These are phyloP conservation scores for Mimas tiliae DNA, from an alignment of 2,888 invertebrate genomes.

Conservation along the genomic window DNA sequence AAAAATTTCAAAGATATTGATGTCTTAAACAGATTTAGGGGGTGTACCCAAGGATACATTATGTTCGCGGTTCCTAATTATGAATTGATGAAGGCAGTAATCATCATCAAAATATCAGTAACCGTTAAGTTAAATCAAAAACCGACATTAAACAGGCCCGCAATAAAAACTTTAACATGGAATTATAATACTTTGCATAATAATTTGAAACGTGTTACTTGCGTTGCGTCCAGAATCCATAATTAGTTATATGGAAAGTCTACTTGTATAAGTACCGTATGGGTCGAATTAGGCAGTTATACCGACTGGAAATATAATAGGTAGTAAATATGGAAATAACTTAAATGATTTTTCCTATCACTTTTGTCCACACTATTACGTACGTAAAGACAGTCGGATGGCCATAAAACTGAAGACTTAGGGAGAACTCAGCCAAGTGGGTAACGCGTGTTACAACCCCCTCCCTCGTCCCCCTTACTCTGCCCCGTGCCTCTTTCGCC, in stretches of 20 bases:
- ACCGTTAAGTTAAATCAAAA: background rate
- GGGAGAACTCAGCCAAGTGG: constrained; percentile 37
- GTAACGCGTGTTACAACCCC: constrained; percentile 32
- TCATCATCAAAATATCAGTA: background rate
- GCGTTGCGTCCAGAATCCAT: background rate
- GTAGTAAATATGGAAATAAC: background rate
- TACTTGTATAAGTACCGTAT: background rate
- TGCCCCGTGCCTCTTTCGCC: background rate
- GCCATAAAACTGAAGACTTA: constrained; percentile 40
- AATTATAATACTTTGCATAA: background rate
- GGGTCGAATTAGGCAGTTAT: background rate
- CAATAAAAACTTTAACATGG: background rate
- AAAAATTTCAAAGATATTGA: background rate
- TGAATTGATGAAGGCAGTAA: too few relatives aligned
- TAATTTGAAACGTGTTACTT: background rate
- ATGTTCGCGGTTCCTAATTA: too few relatives aligned
- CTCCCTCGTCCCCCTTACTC: background rate
- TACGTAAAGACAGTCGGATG: constrained; percentile 33
- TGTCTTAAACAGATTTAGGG: too few relatives aligned
- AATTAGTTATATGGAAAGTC: background rate
- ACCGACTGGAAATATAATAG: background rate
- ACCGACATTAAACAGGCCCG: background rate
- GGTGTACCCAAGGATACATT: too few relatives aligned
- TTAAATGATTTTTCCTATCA: constrained; percentile 19
- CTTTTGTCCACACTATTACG: constrained; percentile 41